phyloP scores from a whole-genome alignment of 2,888 invertebrate genomes.

The Limnephilus marmoratus region DNA sequence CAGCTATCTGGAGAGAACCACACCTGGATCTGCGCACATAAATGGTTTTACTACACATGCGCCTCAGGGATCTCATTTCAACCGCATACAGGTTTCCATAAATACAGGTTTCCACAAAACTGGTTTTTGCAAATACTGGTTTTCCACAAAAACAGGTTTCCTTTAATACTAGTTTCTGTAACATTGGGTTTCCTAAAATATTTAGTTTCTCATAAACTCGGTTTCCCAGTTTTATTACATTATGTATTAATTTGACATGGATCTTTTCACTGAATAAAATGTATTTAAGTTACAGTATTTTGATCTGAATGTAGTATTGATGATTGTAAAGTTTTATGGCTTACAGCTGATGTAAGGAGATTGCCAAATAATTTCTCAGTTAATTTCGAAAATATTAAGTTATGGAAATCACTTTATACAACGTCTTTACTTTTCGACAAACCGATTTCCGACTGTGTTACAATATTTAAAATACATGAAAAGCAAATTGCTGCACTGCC shows the following conservation, averaged over 20 bases:
- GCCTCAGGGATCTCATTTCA: too few species aligned
- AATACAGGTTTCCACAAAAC: too few species aligned
- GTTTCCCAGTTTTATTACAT: neutral
- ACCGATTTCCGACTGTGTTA: neutral
- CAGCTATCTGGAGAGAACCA: too few species aligned
- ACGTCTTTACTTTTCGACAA: neutral
- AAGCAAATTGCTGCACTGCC: neutral
- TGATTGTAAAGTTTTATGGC: neutral
- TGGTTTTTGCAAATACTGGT: too few species aligned
- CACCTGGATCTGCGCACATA: too few species aligned
- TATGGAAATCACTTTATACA: neutral
- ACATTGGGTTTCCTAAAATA: too few species aligned
- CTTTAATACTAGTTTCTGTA: too few species aligned
- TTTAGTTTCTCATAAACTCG: too few species aligned
- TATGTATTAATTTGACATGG: neutral
- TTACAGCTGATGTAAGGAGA: neutral
- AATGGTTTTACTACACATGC: too few species aligned
- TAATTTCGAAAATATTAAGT: neutral
- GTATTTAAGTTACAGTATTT: neutral
- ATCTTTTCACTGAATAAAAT: neutral
- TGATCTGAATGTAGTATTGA: neutral
- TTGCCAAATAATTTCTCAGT: neutral
- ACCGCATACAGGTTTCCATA: too few species aligned
- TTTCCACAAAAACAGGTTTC: too few species aligned
- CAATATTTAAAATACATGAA: neutral